Base-by-base conservation (phyloP, 2,797 vertebrate genomes). In the Takifugu rubripes region DNA sequence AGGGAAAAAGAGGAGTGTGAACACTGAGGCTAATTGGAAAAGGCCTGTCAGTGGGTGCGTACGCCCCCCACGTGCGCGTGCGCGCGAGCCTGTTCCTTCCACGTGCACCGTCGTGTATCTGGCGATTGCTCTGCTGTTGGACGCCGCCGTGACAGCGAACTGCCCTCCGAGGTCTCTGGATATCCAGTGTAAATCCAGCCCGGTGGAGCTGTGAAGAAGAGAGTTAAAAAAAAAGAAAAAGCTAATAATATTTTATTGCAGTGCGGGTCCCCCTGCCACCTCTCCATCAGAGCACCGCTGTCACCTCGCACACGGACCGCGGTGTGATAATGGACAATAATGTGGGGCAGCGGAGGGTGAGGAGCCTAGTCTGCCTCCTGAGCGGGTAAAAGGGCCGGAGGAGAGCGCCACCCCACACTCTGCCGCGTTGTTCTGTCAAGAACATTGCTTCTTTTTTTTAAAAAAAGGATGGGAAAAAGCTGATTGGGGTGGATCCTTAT, bases 181-280 rank as follows among this genome's bases (percentile, higher is more conserved):
- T 90, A 91, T 90, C 90, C 89, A 86, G 88, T 85, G 84, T 91
- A 92, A 91, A 91, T 90, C 92, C 90, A 86, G 77, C 89, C 84
- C 87, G 76, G 84, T 84, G 82, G 83, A 89, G 86, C 86, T 80
- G 85, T 84, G 87, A 82, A 40, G 36, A 40, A 14, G 36, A 40
- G 36, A 40, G 36, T 21, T 21, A 40, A 10, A 10, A 14, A 14
- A 40, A 40, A 33, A 29, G n/a, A 83, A 88, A 90, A 91, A 92
- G 90, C 90, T 92, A 92, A 93, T 92, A 92, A 92, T 90, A 90
- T 88, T 85, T 92, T 93, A 92, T 93, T 92, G 90, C 90, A 87
- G 86, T 84, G 74, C 64, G 65, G 89, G 88, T 90, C 85, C 82
- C 78, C 85, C 84, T 84, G 88, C 88, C 79, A 86, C 87, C 85